Percentiles rank a stretch among this genome's conserved stretches.
Evolutionary conservation across 2,888 invertebrate species (phyloP).

Genomic region (Drosophila pseudotalamancana): DNA sequence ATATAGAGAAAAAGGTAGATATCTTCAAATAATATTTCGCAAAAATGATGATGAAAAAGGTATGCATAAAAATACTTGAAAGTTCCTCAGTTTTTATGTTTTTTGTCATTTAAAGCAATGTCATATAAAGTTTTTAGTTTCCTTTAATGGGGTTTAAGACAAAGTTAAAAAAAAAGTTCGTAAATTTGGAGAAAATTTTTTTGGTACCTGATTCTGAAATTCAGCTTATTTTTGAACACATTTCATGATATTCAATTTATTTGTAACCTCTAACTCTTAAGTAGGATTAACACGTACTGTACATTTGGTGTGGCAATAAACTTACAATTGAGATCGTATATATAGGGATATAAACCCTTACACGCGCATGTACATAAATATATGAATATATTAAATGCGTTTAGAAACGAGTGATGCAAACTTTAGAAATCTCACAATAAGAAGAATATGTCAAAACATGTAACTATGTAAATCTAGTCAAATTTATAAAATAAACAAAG

Average conservation of each 20-base stretch:
- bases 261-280: not conserved
- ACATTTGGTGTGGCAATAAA: conserved; percentile 21
- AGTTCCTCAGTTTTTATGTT: no score
- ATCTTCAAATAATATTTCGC: no score
- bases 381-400: conserved; percentile 12
- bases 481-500: conserved; percentile 56
- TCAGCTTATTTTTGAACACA: conserved; percentile 1
- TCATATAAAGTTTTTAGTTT: no score
- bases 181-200: conserved; percentile 5
- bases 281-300: conserved; percentile 3
- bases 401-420: conserved; percentile 32
- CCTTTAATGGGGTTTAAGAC: no score
- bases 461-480: conserved; percentile 64
- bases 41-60: no score
- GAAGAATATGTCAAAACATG: conserved; percentile 23
- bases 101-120: no score
- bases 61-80: no score
- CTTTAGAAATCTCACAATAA: conserved; percentile 20
- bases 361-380: conserved; percentile 25
- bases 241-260: not conserved
- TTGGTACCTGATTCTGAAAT: conserved; percentile 25
- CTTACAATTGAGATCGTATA: conserved; percentile 4
- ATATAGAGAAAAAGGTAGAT: no score
- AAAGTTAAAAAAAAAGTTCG: no score
- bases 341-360: not conserved